Conservation (phyloP, 2,113 vertebrate species). For the Anthoscopus minutus region DNA sequence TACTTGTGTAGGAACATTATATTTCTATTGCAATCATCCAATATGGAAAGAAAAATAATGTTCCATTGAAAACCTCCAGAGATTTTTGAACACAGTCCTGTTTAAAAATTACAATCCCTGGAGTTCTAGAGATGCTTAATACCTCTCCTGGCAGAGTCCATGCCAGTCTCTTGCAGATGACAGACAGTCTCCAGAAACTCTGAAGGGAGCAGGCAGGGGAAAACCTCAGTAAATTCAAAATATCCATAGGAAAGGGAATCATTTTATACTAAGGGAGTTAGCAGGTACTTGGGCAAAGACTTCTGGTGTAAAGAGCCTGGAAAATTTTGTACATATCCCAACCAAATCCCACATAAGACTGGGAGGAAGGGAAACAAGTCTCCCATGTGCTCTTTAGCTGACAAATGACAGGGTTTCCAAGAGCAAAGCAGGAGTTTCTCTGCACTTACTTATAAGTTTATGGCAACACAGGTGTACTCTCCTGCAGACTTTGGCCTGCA, state of each 20-base stretch:
- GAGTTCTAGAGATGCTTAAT: neutral
- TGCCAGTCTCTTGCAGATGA: neutral
- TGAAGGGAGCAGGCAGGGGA: neutral
- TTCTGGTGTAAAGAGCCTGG: neutral
- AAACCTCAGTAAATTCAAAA: neutral
- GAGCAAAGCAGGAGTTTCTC: slow-evolving; percentile 13
- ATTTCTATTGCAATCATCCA: neutral
- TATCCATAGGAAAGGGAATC: neutral
- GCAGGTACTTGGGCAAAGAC: neutral
- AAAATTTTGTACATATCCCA: neutral
- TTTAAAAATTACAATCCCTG: neutral
- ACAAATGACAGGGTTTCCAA: neutral
- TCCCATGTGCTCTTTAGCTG: neutral
- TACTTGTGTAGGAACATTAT: neutral
- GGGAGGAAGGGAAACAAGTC: neutral
- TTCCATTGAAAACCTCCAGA: neutral
- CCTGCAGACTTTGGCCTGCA: neutral
- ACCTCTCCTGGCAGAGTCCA: neutral
- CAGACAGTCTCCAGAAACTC: neutral
- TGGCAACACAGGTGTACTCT: neutral
- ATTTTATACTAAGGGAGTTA: neutral
- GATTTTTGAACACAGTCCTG: neutral
- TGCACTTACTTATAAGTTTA: neutral
- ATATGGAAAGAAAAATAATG: neutral
- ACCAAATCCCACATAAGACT: neutral